Conservation (phyloP, 2,113 vertebrate species). For the Panthera leo region DNA sequence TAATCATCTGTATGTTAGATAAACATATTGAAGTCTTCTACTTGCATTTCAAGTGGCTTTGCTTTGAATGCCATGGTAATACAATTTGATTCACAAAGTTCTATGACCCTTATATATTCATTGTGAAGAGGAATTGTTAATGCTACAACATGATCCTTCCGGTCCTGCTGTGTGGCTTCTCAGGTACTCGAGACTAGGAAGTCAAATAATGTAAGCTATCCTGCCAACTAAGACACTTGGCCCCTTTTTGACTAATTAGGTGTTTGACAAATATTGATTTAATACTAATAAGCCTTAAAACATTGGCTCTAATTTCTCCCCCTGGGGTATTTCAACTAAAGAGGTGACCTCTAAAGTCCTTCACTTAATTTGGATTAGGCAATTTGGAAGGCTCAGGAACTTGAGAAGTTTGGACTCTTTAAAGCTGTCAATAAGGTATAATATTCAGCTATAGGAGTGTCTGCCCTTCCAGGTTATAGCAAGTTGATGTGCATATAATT, state of each 20-base stretch:
- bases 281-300: constrained; percentile 23
- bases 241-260: constrained; percentile 16
- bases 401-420: not conserved
- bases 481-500: not conserved
- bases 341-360: not conserved
- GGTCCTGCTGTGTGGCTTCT: not conserved
- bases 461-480: not conserved
- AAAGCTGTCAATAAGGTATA: not conserved
- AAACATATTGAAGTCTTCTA: not conserved
- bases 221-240: not conserved
- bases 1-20: not conserved
- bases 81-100: not conserved
- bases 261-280: constrained; percentile 36
- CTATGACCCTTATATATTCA: not conserved
- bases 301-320: not conserved
- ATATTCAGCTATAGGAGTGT: not conserved
- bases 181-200: not conserved
- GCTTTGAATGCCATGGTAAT: not conserved
- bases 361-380: constrained; percentile 10
- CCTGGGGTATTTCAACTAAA: not conserved
- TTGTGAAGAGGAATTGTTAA: not conserved
- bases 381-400: not conserved
- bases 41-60: not conserved
- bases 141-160: not conserved
- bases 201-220: not conserved